Percentiles rank a stretch among this genome's conserved stretches.
Evolutionary conservation across 2,888 invertebrate species (phyloP).

Genomic region (Mythimna ferrago): DNA sequence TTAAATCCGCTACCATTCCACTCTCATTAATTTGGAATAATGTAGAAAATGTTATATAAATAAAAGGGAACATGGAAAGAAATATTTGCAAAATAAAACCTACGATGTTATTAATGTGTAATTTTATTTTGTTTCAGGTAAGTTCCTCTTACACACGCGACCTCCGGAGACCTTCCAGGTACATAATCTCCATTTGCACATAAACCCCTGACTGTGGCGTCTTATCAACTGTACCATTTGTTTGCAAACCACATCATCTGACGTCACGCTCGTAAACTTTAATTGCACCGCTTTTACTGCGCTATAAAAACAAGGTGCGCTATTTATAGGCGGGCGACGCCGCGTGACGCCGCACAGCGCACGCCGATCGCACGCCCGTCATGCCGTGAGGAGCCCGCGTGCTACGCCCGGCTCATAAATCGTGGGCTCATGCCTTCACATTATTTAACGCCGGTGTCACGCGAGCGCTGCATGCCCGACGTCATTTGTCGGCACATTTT

Average conservation of each 20-base stretch:
- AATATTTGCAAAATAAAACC: neutral
- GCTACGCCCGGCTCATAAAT: constrained; percentile 67
- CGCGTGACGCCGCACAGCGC: constrained; percentile 46
- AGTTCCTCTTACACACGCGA: constrained; percentile 19
- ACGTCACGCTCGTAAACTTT: constrained; percentile 72
- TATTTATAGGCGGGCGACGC: constrained; percentile 62
- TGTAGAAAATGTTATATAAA: constrained; percentile 1
- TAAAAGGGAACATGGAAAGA: neutral
- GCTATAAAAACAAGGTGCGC: constrained; percentile 70
- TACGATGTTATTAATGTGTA: constrained; percentile 5
- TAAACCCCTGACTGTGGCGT: constrained; percentile 21
- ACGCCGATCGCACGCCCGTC: constrained; percentile 55
- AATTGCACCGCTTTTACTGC: constrained; percentile 72
- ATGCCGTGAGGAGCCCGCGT: constrained; percentile 70
- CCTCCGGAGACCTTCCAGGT: constrained; percentile 22
- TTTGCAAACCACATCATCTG: constrained; percentile 62
- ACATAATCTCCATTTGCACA: constrained; percentile 8
- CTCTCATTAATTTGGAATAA: constrained; percentile 21
- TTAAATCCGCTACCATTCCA: constrained; percentile 7
- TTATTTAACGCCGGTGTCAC: constrained; percentile 76
- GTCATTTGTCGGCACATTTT: constrained; percentile 66
- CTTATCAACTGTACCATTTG: constrained; percentile 59
- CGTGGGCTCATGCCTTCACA: constrained; percentile 73
- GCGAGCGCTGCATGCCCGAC: constrained; percentile 68
- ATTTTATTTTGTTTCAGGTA: constrained; percentile 61